These are phyloP conservation scores for Cathartes aura DNA, from an alignment of 2,113 vertebrate genomes.

Conservation along the genomic window DNA sequence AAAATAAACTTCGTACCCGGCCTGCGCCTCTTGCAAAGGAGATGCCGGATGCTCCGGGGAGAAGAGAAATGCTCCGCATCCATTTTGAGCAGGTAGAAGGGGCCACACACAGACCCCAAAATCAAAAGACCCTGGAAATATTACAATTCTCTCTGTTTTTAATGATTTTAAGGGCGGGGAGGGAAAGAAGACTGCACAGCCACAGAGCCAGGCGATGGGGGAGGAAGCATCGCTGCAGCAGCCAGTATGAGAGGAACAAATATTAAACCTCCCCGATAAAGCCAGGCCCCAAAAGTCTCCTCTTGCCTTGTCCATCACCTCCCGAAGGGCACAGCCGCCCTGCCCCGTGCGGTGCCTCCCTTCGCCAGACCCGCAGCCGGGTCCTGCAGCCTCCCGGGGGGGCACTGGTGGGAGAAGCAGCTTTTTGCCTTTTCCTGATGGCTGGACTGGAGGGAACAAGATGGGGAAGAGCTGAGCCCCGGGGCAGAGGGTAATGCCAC, in stretches of 20 bases:
- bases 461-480: not conserved
- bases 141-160: not conserved
- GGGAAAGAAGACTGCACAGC: not conserved
- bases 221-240: not conserved
- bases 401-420: not conserved
- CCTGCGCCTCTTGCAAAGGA: not conserved
- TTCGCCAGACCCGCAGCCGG: fast-evolving
- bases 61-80: not conserved
- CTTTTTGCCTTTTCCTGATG: not conserved
- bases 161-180: not conserved
- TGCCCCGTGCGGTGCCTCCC: too few species aligned
- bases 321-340: not conserved
- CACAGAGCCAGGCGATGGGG: fast-evolving
- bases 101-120: too few species aligned
- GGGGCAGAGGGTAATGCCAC: not conserved
- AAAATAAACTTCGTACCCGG: not conserved
- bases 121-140: not conserved
- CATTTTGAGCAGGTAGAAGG: not conserved
- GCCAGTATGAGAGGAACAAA: not conserved
- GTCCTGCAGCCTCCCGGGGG: not conserved
- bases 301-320: fast-evolving
- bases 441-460: fast-evolving
- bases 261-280: not conserved
- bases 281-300: not conserved
- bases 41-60: not conserved